Conservation (phyloP, 1,140 invertebrate genomes). For the Ostrea edulis region DNA sequence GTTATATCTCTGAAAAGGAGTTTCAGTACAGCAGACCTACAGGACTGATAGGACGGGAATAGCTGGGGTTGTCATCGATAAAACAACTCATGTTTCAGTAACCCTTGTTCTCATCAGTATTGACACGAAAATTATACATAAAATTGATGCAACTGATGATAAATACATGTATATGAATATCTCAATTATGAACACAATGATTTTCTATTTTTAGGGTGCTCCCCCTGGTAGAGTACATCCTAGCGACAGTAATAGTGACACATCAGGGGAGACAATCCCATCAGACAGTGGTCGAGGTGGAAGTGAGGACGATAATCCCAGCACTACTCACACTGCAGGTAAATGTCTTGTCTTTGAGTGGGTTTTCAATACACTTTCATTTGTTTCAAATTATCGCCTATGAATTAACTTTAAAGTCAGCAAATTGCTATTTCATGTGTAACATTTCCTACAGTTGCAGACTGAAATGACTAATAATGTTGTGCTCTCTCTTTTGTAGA, state of each 20-base stretch:
- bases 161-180: background rate
- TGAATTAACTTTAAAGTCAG: too few species aligned
- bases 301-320: constrained; percentile 61
- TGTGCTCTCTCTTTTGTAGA: constrained; percentile 49
- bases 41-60: background rate
- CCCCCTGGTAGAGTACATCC: constrained; percentile 46
- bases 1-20: constrained; percentile 7
- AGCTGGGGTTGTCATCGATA: background rate
- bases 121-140: background rate
- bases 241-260: constrained; percentile 61
- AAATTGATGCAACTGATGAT: background rate
- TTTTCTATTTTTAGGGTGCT: constrained; percentile 27
- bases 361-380: too few species aligned
- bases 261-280: constrained; percentile 63
- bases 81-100: background rate
- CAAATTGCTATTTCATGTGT: too few species aligned
- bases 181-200: background rate
- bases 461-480: background rate
- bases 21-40: background rate
- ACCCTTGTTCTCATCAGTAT: background rate
- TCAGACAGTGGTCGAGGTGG: constrained; percentile 62
- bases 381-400: too few species aligned
- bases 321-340: constrained; percentile 42
- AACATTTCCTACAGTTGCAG: too few species aligned
- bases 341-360: background rate